A percentile compares a stretch with the other conserved stretches of the same genome.
phyloP scores from a whole-genome alignment of 2,888 invertebrate genomes.

The Folsomia manolachei region DNA sequence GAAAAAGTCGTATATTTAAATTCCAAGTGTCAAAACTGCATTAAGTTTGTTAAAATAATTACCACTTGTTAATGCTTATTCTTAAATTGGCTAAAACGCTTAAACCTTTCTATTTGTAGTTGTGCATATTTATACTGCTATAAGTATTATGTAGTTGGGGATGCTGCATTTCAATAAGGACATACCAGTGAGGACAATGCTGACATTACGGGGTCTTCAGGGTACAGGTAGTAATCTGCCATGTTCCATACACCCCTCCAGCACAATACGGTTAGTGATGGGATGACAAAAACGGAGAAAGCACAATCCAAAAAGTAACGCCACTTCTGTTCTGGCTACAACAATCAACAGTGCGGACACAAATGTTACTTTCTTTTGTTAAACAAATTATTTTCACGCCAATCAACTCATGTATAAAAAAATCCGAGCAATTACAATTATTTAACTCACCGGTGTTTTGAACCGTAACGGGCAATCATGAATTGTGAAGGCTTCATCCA shows the following conservation, averaged over 20 bases:
- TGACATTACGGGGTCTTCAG: conserved; percentile 65
- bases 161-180: neutral
- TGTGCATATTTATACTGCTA: neutral
- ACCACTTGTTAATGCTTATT: no score
- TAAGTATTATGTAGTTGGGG: neutral
- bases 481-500: conserved; percentile 68
- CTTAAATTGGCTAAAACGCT: no score
- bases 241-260: conserved; percentile 85
- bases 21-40: conserved; percentile 11
- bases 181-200: conserved; percentile 74
- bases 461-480: conserved; percentile 84
- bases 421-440: neutral
- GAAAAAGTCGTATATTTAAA: conserved; percentile 2
- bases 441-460: conserved; percentile 60
- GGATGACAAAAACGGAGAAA: conserved; percentile 79
- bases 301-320: conserved; percentile 79
- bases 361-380: no score
- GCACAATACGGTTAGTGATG: conserved; percentile 79
- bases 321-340: conserved; percentile 29
- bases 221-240: conserved; percentile 75
- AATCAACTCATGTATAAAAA: neutral
- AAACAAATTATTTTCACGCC: no score
- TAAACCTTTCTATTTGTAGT: no score
- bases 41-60: no score
- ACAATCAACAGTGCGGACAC: no score